Base-by-base conservation (phyloP, 1,140 invertebrate species). In the Caenorhabditis latens region DNA sequence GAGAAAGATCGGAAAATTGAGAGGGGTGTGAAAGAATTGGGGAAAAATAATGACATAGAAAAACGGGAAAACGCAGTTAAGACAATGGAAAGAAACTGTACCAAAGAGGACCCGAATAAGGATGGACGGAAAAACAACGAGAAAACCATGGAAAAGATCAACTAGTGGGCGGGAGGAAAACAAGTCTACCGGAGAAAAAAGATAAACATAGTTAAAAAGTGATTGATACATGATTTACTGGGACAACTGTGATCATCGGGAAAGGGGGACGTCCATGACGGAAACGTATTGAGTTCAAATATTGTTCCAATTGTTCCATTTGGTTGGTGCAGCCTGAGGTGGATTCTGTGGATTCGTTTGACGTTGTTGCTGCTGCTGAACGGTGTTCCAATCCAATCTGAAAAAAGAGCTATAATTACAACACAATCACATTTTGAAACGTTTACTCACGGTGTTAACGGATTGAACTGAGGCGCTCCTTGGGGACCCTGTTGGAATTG, bases 351-450 rank as follows among this genome's bases (percentile, higher is more conserved):
- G 19, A 8, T 32, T 63, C 2, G 24, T 40, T 42, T 48, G 63
- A 40, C 53, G 46, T 9, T 50, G 32, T 24, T 79, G 43, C 50
- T 79, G 71, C 46, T 24, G 21, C 32, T 19, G 71, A 32, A 58
- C n/a, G 16, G 8, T 46, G 67, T 46, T 24, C 71, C 71, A 79
- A 24, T 79, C 71, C n/a, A 53, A 24, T 79, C 71, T 79, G 46
- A 14, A 79, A 71, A 7, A 16, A 1, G 46, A 16, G 9, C 16
- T 0, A 71, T 19, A 32, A 32, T 32, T 32, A 32, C 32, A 32
- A 7, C 11, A 46, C n/a, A n/a, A n/a, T 43, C 42, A 14, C 0
- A 16, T 58, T 46, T 8, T 46, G 4, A 46, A 46, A 16, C 8
- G 4, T 19, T 46, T 13, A 40, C 9, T 46, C 6, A 46, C 32